phyloP scores from a whole-genome alignment of 2,888 invertebrate species.

The Colletes collaris region DNA sequence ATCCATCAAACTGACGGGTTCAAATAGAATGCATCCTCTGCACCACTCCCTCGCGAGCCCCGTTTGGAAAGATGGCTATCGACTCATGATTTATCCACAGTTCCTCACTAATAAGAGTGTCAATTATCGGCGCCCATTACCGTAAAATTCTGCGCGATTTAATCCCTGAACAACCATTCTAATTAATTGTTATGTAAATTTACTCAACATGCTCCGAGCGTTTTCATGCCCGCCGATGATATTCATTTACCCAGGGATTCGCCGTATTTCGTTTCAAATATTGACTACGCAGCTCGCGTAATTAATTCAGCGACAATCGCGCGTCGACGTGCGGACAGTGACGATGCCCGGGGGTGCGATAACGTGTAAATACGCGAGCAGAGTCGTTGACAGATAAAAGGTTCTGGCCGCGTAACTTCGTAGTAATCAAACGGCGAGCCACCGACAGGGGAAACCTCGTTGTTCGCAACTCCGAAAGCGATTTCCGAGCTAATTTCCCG shows the following conservation, averaged over 20 bases:
- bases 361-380: conserved; percentile 28
- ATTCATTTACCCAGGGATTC: conserved; percentile 19
- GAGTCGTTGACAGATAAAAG: conserved; percentile 29
- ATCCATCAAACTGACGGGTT: too few relatives aligned
- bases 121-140: too few relatives aligned
- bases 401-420: conserved; percentile 16
- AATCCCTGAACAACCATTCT: background rate
- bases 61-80: too few relatives aligned
- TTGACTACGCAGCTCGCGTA: conserved; percentile 19
- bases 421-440: conserved; percentile 16
- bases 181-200: conserved; percentile 38
- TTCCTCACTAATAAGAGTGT: too few relatives aligned
- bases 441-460: conserved; percentile 21
- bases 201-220: background rate
- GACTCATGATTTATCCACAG: too few relatives aligned
- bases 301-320: conserved; percentile 36
- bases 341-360: conserved; percentile 17
- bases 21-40: too few relatives aligned
- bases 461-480: conserved; percentile 45
- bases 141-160: background rate
- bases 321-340: conserved; percentile 4
- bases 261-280: conserved; percentile 32
- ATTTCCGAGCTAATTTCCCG: conserved; percentile 57
- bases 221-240: conserved; percentile 1
- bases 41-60: too few relatives aligned